These are phyloP conservation scores for Esperia sulphurella DNA, from an alignment of 2,888 invertebrate species.

Conservation along the genomic window DNA sequence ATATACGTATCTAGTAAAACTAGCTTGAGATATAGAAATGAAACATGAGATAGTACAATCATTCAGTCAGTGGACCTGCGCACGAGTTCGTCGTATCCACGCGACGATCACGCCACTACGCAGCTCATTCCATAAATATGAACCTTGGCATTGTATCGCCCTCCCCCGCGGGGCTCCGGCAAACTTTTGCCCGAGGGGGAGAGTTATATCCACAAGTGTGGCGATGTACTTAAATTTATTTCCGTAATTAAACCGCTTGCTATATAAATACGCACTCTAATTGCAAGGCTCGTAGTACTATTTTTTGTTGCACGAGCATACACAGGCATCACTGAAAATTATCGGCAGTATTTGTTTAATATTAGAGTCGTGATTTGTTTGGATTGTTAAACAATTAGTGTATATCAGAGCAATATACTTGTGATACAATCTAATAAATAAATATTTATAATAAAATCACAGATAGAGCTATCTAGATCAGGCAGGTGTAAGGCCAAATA, in stretches of 20 bases:
- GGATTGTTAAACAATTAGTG: neutral
- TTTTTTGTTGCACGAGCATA: neutral
- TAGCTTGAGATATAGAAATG: no score
- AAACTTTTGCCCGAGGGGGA: neutral
- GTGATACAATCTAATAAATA: no score
- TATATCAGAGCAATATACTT: neutral
- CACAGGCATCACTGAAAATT: neutral
- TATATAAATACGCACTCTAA: constrained; percentile 30
- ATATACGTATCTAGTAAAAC: no score
- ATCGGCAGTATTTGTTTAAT: neutral
- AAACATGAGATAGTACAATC: neutral
- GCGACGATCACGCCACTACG: constrained; percentile 64
- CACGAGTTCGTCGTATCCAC: constrained; percentile 33
- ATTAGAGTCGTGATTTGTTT: neutral
- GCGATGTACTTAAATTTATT: constrained; percentile 10
- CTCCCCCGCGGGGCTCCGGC: neutral
- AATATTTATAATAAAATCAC: no score
- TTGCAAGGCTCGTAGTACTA: constrained; percentile 23
- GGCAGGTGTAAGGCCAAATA: no score
- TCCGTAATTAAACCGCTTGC: constrained; percentile 21
- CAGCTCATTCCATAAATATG: constrained; percentile 26
- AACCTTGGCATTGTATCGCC: neutral
- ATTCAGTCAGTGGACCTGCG: constrained; percentile 54
- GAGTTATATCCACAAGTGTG: neutral
- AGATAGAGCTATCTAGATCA: no score